These are phyloP conservation scores for Muscicapa comitata DNA, from an alignment of 2,797 vertebrate species.

Conservation along the genomic window DNA sequence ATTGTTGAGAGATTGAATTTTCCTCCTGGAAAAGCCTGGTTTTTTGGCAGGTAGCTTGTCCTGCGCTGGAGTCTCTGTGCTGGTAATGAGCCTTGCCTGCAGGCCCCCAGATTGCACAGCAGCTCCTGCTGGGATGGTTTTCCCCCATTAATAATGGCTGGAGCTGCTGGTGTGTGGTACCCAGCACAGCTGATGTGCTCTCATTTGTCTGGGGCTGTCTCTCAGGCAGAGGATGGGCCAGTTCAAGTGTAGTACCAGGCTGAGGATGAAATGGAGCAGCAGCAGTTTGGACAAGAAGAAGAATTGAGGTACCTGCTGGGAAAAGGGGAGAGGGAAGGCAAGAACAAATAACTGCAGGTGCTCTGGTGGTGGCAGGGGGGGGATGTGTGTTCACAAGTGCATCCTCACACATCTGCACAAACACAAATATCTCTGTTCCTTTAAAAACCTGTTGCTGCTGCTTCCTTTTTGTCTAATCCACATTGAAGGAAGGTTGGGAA, in stretches of 20 bases:
- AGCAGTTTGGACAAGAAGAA: not conserved
- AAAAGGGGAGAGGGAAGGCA: not conserved
- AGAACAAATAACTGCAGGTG: not conserved
- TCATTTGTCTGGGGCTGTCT: not conserved
- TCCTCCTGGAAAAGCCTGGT: not conserved
- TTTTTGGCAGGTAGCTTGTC: not conserved
- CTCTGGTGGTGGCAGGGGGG: not conserved
- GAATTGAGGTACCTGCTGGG: not conserved
- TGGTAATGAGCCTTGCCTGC: not conserved
- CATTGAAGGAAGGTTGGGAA: not conserved
- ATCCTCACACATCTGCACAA: not conserved
- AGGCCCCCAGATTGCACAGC: not conserved
- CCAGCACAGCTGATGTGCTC: not conserved
- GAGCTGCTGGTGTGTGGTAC: not conserved
- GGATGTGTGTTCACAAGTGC: not conserved
- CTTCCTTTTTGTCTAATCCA: not conserved
- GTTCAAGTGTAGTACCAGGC: not conserved
- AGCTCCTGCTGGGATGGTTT: not conserved
- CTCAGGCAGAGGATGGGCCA: not conserved
- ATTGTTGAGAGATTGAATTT: not conserved
- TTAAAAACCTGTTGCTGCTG: not conserved
- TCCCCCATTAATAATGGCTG: not conserved
- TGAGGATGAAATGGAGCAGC: not conserved
- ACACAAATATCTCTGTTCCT: not conserved
- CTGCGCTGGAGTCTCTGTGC: not conserved